A percentile compares a stretch with the other conserved stretches of the same genome.
These are phyloP conservation scores for Micrasema minimum DNA, from an alignment of 1,140 invertebrate species.

Conservation along the genomic window DNA sequence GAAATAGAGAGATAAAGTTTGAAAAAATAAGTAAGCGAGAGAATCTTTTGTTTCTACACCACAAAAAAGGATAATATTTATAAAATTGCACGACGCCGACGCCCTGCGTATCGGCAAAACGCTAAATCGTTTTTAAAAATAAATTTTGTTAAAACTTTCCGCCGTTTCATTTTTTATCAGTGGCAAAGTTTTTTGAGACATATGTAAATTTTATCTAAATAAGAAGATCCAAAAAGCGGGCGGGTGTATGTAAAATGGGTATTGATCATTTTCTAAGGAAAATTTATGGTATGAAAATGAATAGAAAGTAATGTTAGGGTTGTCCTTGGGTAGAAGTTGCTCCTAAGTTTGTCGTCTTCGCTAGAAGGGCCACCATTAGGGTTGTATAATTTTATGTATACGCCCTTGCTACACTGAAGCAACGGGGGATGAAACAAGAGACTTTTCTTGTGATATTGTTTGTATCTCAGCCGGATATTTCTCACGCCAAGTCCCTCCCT, in stretches of 20 bases:
- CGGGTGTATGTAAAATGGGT: constrained; percentile 43
- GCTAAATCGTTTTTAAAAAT: too few relatives aligned
- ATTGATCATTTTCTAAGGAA: constrained; percentile 47
- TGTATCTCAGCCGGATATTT: neutral
- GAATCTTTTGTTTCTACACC: too few relatives aligned
- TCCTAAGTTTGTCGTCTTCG: constrained; percentile 33
- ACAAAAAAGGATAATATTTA: too few relatives aligned
- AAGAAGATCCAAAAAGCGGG: constrained; percentile 6
- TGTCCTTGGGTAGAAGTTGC: constrained; percentile 45
- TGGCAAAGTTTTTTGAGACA: constrained; percentile 20
- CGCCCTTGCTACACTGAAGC: constrained; percentile 17
- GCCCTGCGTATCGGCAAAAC: too few relatives aligned
- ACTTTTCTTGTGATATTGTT: constrained; percentile 13
- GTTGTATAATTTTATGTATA: constrained; percentile 32
- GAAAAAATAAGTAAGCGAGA: too few relatives aligned
- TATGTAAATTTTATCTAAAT: constrained; percentile 38
- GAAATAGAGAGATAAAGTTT: too few relatives aligned
- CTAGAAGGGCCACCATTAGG: constrained; percentile 30
- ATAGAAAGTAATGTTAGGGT: constrained; percentile 43
- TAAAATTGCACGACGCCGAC: too few relatives aligned
- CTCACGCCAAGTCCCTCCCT: too few relatives aligned
- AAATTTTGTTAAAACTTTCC: too few relatives aligned
- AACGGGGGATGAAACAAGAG: constrained; percentile 14
- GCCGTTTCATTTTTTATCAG: neutral
- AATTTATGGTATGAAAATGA: constrained; percentile 47